Percentiles rank a stretch among this genome's conserved stretches.
Conservation (phyloP, 92 coral and sea anemone species). For the Phymanthus crucifer region DNA sequence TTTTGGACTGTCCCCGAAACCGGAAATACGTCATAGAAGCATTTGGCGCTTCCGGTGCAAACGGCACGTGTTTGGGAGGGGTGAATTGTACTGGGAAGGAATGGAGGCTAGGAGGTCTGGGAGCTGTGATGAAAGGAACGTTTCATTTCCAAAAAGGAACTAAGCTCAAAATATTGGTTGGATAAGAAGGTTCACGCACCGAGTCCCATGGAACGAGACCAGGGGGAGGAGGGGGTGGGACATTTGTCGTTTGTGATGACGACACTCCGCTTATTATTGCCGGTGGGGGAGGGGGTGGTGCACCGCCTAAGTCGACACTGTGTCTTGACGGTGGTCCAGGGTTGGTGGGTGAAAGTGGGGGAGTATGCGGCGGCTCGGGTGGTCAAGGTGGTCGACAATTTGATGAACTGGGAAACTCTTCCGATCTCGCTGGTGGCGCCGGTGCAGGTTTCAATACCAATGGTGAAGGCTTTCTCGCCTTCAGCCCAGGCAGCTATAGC, state of each 20-base stretch:
- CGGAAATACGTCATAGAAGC: slow-evolving; percentile 78
- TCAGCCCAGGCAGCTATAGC: slow-evolving; percentile 3
- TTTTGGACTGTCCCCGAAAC: slow-evolving; percentile 78
- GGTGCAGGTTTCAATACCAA: not conserved
- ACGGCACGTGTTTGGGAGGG: slow-evolving; percentile 50
- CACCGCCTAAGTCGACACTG: slow-evolving; percentile 2
- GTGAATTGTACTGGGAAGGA: not conserved
- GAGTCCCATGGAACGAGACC: slow-evolving; percentile 12
- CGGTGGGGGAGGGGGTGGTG: slow-evolving; percentile 95
- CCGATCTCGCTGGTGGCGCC: not conserved
- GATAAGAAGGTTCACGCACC: slow-evolving; percentile 54
- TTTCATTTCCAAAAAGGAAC: slow-evolving; percentile 38
- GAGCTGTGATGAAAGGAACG: slow-evolving; percentile 67
- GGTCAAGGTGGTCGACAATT: slow-evolving; percentile 65
- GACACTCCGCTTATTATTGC: slow-evolving; percentile 64
- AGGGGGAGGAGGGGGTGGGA: slow-evolving; percentile 95
- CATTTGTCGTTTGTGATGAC: slow-evolving; percentile 56
- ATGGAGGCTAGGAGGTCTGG: slow-evolving; percentile 65
- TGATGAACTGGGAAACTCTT: not conserved
- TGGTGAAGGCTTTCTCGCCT: not conserved
- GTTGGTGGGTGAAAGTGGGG: slow-evolving; percentile 57
- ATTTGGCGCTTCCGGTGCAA: slow-evolving; percentile 78
- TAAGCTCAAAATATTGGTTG: slow-evolving; percentile 64
- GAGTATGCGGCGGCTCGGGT: slow-evolving; percentile 63
- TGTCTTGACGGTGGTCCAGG: slow-evolving; percentile 78